A percentile compares a stretch with the other conserved stretches of the same genome.
Conservation (phyloP, 2,797 vertebrate genomes). For the Fistularia tabacaria region DNA sequence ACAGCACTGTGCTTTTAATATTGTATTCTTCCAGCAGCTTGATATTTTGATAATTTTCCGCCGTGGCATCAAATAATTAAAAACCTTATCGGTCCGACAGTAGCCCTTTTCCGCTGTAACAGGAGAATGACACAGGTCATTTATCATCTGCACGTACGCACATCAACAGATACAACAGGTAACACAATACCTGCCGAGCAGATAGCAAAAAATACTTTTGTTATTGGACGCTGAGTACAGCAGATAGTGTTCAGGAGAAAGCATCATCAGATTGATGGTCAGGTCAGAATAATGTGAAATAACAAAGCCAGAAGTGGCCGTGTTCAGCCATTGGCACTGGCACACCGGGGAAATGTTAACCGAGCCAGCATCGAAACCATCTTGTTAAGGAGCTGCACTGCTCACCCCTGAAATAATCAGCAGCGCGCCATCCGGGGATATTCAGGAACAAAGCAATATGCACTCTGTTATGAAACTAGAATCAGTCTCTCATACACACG, state of each 20-base stretch:
- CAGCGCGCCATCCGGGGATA: constrained; percentile 31
- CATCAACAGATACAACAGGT: no score
- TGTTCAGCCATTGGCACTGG: constrained; percentile 2
- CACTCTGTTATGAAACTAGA: constrained; percentile 50
- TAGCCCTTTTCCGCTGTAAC: no score
- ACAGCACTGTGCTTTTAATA: no score
- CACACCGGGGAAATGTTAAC: constrained; percentile 25
- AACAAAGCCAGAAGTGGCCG: constrained; percentile 10
- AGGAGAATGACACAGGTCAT: no score
- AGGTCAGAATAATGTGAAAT: constrained; percentile 4
- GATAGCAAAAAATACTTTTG: no score
- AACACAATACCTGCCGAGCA: no score
- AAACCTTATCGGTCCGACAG: no score
- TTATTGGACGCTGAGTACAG: no score
- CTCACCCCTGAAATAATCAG: constrained; percentile 40
- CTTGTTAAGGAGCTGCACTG: constrained; percentile 37
- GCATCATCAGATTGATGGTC: neutral
- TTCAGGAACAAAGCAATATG: constrained; percentile 60
- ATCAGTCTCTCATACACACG: constrained; percentile 10
- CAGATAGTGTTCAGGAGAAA: neutral
- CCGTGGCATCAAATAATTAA: no score
- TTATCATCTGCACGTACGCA: no score
- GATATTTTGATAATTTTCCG: no score
- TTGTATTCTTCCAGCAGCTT: no score
- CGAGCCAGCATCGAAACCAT: constrained; percentile 10